Base-by-base conservation (phyloP, 2,113 vertebrate genomes). In the Balaeniceps rex region DNA sequence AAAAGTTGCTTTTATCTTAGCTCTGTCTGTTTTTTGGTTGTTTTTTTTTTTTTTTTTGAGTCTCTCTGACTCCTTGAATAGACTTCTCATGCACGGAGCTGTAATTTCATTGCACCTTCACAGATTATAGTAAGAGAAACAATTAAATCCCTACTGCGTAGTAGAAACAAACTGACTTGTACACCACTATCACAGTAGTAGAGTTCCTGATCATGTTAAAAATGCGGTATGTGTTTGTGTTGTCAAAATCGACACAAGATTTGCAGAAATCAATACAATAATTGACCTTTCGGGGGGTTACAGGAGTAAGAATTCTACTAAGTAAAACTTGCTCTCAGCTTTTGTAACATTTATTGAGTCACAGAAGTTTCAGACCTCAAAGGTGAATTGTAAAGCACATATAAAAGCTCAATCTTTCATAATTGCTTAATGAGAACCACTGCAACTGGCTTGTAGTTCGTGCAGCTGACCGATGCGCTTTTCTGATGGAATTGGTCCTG, bases 1-100 rank as follows among this genome's bases (percentile, higher is more conserved):
- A 98, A 97, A 98, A 98, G 83, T 96, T 98, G 92, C 94, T 96
- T 98, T 98, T 98, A 96, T 97, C 95, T 97, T 98, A 97, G 96
- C 36, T 94, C 96, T 97, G 96, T 95, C 95, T 94, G 49, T 4
- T 12, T 49, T 51, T 51, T 51, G 7, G 19, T 19, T 47, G 19
- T 14, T 19, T 19, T 47, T 47, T 44, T 44, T 49, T 51, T 51
- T 51, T 51, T 51, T 94, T 97, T 95, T 89, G 91, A 97, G 92
- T 90, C 80, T 90, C 61, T 89, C 2, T 3, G 51, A 87, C 80
- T 84, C 82, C 75, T 57, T 60, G 19, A 64, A 16, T 38, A 71
- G 51, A 63, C 26, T 68, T 96, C 64, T 49, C 19, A 2, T 22
- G 46, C n/a, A 14, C 2, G 22, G 61, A 69, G 49, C 16, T 89